These are phyloP conservation scores for Peromyscus polionotus DNA, from an alignment of 2,113 vertebrate species.

Conservation along the genomic window DNA sequence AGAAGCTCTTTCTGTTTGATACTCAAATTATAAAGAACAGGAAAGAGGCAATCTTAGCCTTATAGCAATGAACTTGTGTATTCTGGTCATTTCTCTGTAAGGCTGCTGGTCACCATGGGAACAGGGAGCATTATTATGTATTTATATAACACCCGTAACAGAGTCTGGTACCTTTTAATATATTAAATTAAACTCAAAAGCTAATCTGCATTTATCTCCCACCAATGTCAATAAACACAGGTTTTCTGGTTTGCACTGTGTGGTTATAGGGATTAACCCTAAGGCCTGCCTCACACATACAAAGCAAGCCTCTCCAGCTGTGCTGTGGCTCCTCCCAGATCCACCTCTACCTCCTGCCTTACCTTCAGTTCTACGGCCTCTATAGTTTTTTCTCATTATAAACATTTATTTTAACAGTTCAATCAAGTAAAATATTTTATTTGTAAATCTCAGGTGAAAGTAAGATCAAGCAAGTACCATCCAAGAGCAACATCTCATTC, in stretches of 20 bases:
- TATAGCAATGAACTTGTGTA: neutral
- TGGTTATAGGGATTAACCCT: neutral
- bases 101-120: neutral
- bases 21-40: neutral
- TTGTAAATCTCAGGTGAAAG: conserved; percentile 9
- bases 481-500: conserved; percentile 30
- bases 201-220: conserved; percentile 27
- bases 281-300: neutral
- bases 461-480: conserved; percentile 24
- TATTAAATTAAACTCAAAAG: conserved; percentile 41
- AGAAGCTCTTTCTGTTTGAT: neutral
- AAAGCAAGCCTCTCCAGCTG: neutral
- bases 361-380: neutral
- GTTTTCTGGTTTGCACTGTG: neutral
- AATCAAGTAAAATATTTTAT: neutral
- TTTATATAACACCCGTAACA: neutral
- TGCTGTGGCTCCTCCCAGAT: neutral
- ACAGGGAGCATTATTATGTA: neutral
- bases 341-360: neutral
- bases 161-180: conserved; percentile 38
- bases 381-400: neutral
- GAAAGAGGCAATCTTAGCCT: neutral
- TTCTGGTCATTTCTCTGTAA: conserved; percentile 7
- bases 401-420: neutral
- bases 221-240: conserved; percentile 1